A percentile compares a stretch with the other conserved stretches of the same genome.
Conservation (phyloP, 2,797 vertebrate genomes). For the Malurus splendens region DNA sequence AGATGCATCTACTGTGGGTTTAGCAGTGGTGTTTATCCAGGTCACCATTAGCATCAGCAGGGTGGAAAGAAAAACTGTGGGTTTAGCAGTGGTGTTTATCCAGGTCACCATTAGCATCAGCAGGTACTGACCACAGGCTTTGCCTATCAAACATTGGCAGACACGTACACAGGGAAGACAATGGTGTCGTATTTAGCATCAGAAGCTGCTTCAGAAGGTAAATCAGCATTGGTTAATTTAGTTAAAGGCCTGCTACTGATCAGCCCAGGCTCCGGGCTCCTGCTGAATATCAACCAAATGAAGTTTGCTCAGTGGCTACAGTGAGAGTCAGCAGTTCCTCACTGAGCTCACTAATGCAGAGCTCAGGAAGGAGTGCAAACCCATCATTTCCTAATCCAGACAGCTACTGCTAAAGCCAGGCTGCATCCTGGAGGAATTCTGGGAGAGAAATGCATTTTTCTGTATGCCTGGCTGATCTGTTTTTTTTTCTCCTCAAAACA, state of each 20-base stretch:
- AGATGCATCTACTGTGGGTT: background rate
- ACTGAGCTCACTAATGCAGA: background rate
- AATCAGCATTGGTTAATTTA: rapidly evolving
- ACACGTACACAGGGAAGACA: background rate
- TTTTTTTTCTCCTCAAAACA: background rate
- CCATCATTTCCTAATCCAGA: background rate
- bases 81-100: background rate
- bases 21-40: background rate
- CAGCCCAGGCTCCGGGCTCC: background rate
- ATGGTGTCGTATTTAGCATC: background rate
- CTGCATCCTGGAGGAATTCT: background rate
- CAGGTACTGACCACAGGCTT: background rate
- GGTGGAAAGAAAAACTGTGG: background rate
- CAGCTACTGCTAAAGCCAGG: background rate
- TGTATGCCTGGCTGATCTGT: background rate
- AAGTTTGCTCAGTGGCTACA: background rate
- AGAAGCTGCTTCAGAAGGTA: background rate
- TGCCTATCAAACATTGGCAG: background rate
- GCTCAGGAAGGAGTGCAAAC: background rate
- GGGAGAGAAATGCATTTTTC: background rate
- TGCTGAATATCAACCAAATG: background rate
- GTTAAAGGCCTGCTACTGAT: background rate
- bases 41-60: background rate
- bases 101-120: background rate
- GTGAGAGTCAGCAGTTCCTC: background rate